Evolutionary conservation across 2,888 invertebrate genomes (phyloP).

Genomic region (Agrochola circellaris): DNA sequence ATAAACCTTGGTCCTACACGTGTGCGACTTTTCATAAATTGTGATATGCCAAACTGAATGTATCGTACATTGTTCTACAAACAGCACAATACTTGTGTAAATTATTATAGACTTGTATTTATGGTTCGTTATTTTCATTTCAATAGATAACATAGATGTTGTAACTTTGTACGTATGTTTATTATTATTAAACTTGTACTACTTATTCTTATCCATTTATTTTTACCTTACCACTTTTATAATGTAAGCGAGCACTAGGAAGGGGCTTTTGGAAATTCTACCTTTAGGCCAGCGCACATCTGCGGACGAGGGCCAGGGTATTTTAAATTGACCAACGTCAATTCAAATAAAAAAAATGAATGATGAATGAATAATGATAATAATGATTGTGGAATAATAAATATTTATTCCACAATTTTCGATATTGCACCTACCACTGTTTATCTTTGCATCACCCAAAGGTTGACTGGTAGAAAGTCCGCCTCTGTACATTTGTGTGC

Average conservation of each 20-base stretch:
- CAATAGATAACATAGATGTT: conserved; percentile 69
- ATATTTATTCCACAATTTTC: too few relatives aligned
- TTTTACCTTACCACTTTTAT: not conserved
- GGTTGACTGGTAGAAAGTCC: too few relatives aligned
- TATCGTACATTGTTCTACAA: conserved; percentile 51
- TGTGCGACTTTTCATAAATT: conserved; percentile 51
- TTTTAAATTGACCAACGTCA: too few relatives aligned
- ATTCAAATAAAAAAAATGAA: too few relatives aligned
- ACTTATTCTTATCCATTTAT: conserved; percentile 43
- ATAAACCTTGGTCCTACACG: conserved; percentile 35
- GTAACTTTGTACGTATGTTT: conserved; percentile 71
- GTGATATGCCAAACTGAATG: conserved; percentile 69
- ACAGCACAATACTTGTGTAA: conserved; percentile 62
- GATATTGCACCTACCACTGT: too few relatives aligned
- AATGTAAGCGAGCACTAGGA: not conserved
- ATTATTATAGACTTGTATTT: conserved; percentile 59
- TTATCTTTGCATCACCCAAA: too few relatives aligned
- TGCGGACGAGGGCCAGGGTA: too few relatives aligned
- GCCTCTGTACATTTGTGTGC: too few relatives aligned
- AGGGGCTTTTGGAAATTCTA: not conserved
- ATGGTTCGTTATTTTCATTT: conserved; percentile 66
- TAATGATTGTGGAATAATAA: too few relatives aligned
- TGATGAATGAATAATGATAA: too few relatives aligned
- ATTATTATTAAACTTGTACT: conserved; percentile 71
- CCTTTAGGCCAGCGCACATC: not conserved